Evolutionary conservation across 2,888 invertebrate species (phyloP), one percentile per base, ranked within the genome.

Genomic region (Isotomurus palustris): DNA sequence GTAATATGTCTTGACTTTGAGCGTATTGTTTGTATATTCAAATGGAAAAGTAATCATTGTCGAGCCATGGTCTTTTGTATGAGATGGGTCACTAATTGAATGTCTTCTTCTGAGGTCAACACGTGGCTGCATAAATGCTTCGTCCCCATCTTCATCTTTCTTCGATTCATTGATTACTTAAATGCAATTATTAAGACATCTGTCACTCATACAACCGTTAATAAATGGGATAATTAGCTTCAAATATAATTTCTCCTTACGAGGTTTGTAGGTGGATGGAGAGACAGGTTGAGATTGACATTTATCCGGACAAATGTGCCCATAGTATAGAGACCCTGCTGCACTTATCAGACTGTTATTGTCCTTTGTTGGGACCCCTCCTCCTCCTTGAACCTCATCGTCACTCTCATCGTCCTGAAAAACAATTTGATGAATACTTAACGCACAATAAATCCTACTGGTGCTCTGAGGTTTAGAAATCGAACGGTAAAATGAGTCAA

Each of bases 11-110:
- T n/a, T n/a, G 19, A 65, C 60, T 57, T 68, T 68, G 32, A 60
- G 56, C 8, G 65, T 57, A 44, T 59, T 59, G 43, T 62, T 64
- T 49, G 70, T 68, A 56, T 70, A 70, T 56, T 70, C 70, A 44
- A 70, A 68, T 5, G 70, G 70, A 53, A 70, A 70, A 17, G 70
- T 68, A 17, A 70, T 66, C 17, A 68, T 55, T 36, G 65, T 67
- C n/a, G 66, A 53, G 29, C 60, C 66, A 43, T 67, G 67, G 36
- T 70, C 70, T 29, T 67, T 65, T 35, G 63, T 57, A 38, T 58
- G 59, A 12, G 64, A 59, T n/a, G 69, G 65, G 53, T 67, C 68
- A 53, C 66, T 65, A 29, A 69, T 66, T 51, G 69, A 62, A 58
- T 69, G 69, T 17, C 69, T 47, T 43, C 69, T 56, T 22, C 64